Evolutionary conservation across 2,888 invertebrate species (phyloP).

Genomic region (Spialia ferax): DNA sequence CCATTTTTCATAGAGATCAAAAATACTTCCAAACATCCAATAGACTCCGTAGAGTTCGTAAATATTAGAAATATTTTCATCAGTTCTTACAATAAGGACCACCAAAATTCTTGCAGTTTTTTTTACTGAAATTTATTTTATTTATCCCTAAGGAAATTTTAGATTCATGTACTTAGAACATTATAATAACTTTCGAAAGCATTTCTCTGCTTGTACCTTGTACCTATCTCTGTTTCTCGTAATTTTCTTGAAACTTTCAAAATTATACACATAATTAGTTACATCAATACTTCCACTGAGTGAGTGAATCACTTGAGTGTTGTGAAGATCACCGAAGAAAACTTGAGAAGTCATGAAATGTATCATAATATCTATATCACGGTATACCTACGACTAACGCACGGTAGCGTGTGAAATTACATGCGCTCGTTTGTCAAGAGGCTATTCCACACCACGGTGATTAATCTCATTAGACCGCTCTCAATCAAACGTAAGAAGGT

Average conservation of each 20-base stretch:
- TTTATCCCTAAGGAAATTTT: too few species aligned
- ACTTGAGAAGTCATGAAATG: neutral
- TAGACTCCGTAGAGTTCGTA: neutral
- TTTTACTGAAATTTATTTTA: too few species aligned
- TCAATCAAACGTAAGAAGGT: constrained; percentile 67
- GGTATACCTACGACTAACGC: neutral
- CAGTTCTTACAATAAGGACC: too few species aligned
- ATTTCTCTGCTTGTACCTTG: too few species aligned
- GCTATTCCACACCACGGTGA: constrained; percentile 71
- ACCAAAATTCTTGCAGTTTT: too few species aligned
- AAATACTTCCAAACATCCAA: neutral
- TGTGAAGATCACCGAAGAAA: neutral
- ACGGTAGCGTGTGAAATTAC: constrained; percentile 81
- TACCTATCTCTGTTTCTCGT: too few species aligned
- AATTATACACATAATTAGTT: too few species aligned
- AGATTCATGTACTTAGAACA: too few species aligned
- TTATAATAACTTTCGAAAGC: too few species aligned
- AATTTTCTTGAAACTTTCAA: too few species aligned
- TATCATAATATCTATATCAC: neutral
- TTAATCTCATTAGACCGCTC: constrained; percentile 81
- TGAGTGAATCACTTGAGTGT: neutral
- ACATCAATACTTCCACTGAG: too few species aligned
- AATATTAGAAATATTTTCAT: neutral
- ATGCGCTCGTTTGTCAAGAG: constrained; percentile 82
- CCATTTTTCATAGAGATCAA: neutral